Base-by-base conservation (phyloP, 2,888 invertebrate genomes). In the Octodonta nipae region DNA sequence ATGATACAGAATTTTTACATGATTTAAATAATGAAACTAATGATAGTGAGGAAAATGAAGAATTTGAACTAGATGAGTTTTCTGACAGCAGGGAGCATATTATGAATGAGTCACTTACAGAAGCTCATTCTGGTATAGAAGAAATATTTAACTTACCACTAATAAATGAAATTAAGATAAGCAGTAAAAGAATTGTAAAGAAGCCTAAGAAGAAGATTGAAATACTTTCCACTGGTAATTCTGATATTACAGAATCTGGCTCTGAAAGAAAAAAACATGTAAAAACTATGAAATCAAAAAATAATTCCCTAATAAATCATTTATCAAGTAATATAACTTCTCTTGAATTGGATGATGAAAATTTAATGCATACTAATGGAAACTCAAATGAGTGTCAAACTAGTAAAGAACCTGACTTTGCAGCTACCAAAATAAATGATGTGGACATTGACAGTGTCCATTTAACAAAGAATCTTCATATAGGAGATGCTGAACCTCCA, bases 121-220 rank as follows among this genome's bases (percentile, higher is more conserved):
- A 37, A 31, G 33, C 39, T 6, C 39, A 40, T 28, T 35, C 35
- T 16, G 42, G 40, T 5, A 38, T 42, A 6, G 35, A 40, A n/a
- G n/a, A n/a, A n/a, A n/a, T n/a, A n/a, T n/a, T n/a, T n/a, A n/a
- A n/a, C n/a, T n/a, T n/a, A n/a, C n/a, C n/a, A n/a, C n/a, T n/a
- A n/a, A n/a, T n/a, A n/a, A n/a, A n/a, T n/a, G n/a, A n/a, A 2
- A 22, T n/a, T 22, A 11, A 22, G 11, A 4, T 22, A 22, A 22
- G 11, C 4, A 22, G 22, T 11, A 22, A 4, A n/a, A 22, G 10
- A 22, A 22, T n/a, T 22, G 4, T 22, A 22, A 22, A 11, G 22
- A 11, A 22, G 4, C 22, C 11, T 4, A 22, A 11, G n/a, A 11
- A 22, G n/a, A 11, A 3, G 22, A 22, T 22, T 22, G 22, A 22